phyloP scores from a whole-genome alignment of 2,888 invertebrate species.

The Sicus ferrugineus region DNA sequence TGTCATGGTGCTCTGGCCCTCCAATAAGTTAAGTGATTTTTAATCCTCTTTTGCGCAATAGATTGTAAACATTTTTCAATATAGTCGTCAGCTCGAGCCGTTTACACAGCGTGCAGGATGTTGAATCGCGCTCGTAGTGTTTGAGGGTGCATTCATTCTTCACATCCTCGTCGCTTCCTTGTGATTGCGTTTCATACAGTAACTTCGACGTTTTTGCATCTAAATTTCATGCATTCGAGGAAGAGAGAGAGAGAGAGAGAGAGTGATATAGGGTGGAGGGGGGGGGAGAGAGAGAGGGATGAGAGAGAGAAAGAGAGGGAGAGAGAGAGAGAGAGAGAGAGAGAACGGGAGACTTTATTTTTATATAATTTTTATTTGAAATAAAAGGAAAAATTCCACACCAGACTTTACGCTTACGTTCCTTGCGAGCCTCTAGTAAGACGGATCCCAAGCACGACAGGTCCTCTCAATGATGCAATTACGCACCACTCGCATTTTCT shows the following conservation, averaged over 20 bases:
- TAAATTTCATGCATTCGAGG: neutral
- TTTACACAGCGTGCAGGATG: neutral
- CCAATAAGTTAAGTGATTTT: constrained; percentile 32
- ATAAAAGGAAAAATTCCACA: neutral
- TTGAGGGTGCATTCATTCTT: neutral
- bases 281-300: neutral
- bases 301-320: neutral
- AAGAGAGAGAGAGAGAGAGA: neutral
- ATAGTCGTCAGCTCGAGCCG: neutral
- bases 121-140: neutral
- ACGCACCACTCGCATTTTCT: constrained; percentile 6
- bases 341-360: neutral
- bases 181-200: neutral
- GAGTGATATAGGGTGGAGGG: neutral
- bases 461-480: constrained; percentile 3
- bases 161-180: neutral
- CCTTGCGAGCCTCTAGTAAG: neutral
- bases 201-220: neutral
- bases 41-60: constrained; percentile 27
- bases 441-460: constrained; percentile 19
- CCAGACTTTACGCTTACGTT: neutral
- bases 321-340: neutral
- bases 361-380: neutral
- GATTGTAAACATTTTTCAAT: constrained; percentile 16
- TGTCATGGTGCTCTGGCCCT: neutral